These are phyloP conservation scores for Tanaodytes sp. DNA, from an alignment of 2,888 invertebrate genomes.

Conservation along the genomic window DNA sequence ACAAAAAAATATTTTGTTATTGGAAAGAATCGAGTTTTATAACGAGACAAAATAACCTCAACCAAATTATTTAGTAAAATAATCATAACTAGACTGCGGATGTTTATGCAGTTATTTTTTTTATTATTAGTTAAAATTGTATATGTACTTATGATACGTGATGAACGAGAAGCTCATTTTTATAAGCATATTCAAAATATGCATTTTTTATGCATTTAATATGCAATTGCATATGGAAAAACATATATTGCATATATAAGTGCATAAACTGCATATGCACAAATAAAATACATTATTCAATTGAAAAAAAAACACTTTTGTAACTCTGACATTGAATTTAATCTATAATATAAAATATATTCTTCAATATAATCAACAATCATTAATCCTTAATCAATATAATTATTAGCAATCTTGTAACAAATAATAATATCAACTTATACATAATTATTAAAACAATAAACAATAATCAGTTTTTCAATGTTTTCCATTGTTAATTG, in stretches of 20 bases:
- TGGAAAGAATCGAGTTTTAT: no score
- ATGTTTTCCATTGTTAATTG: conserved; percentile 7
- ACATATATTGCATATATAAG: neutral
- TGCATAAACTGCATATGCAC: neutral
- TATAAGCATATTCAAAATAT: neutral
- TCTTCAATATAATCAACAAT: no score
- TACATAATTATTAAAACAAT: conserved; percentile 2
- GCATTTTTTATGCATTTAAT: neutral
- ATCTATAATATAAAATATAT: neutral
- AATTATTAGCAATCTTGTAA: no score
- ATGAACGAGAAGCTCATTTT: no score
- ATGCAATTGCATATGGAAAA: conserved; percentile 5
- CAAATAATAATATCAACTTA: no score
- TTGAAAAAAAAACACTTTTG: neutral
- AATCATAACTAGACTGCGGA: conserved; percentile 1
- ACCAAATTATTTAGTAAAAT: no score
- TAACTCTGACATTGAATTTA: neutral
- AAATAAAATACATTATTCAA: neutral
- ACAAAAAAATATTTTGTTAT: no score
- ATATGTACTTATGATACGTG: no score
- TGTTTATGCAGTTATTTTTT: conserved; percentile 3
- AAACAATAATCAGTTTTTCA: conserved; percentile 1
- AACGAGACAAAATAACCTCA: no score
- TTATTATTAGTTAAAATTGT: no score
- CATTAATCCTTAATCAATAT: no score